Evolutionary conservation across 2,888 invertebrate genomes (phyloP).

Genomic region (Cristatella mucedo): DNA sequence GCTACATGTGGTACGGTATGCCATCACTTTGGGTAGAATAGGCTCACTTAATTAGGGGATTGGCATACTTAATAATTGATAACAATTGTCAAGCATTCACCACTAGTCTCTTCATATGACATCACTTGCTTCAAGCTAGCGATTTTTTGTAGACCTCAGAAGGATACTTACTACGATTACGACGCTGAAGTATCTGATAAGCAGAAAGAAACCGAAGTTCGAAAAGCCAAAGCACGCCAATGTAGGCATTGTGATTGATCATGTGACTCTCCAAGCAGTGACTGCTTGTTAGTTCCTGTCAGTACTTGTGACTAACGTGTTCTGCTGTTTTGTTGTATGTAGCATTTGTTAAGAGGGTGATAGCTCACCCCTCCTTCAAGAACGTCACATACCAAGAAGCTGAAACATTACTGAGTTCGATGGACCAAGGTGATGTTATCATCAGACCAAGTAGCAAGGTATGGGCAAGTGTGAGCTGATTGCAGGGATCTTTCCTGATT

Average conservation of each 20-base stretch:
- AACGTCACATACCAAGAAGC: slow-evolving; percentile 79
- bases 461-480: slow-evolving; percentile 12
- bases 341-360: slow-evolving; percentile 83
- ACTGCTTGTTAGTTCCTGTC: too few species aligned
- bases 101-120: too few species aligned
- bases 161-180: slow-evolving; percentile 77
- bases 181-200: slow-evolving; percentile 50
- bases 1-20: too few species aligned
- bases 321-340: too few species aligned
- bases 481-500: background rate
- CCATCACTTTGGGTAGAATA: too few species aligned
- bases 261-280: too few species aligned
- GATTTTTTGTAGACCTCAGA: slow-evolving; percentile 49
- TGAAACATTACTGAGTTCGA: slow-evolving; percentile 68
- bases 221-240: slow-evolving; percentile 1
- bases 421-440: slow-evolving; percentile 93
- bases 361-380: slow-evolving; percentile 90
- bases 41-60: too few species aligned
- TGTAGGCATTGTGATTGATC: too few species aligned
- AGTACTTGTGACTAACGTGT: too few species aligned
- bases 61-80: too few species aligned
- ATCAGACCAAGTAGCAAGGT: slow-evolving; percentile 88
- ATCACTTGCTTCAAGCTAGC: too few species aligned
- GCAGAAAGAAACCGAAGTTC: slow-evolving; percentile 57
- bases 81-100: too few species aligned